phyloP scores from a whole-genome alignment of 2,797 vertebrate genomes.

The Xyrichtys novacula region DNA sequence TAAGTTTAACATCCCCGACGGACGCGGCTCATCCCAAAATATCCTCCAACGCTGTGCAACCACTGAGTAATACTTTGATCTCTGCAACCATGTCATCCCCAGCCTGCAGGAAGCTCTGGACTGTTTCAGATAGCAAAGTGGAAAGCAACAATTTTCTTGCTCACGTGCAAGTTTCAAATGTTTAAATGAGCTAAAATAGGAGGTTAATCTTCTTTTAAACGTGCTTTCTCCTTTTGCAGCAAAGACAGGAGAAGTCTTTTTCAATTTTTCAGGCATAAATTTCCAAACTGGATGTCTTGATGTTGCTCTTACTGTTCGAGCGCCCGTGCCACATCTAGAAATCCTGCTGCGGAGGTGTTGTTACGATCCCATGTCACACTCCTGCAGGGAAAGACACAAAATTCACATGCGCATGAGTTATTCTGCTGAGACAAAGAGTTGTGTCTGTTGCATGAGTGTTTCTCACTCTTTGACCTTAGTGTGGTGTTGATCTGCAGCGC shows the following conservation, averaged over 20 bases:
- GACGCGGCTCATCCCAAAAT: conserved; percentile 64
- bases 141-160: conserved; percentile 60
- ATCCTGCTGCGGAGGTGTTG: conserved; percentile 90
- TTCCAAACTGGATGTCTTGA: neutral
- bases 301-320: conserved; percentile 89
- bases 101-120: conserved; percentile 61
- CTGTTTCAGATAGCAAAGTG: conserved; percentile 63
- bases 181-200: conserved; percentile 26
- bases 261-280: neutral
- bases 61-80: conserved; percentile 69
- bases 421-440: conserved; percentile 5
- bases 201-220: conserved; percentile 16
- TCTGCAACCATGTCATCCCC: conserved; percentile 64
- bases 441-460: neutral
- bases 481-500: conserved; percentile 90
- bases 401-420: conserved; percentile 5
- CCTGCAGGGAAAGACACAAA: conserved; percentile 73
- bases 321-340: conserved; percentile 91
- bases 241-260: neutral
- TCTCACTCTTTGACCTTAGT: conserved; percentile 77
- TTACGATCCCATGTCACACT: conserved; percentile 94
- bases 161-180: conserved; percentile 39
- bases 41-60: conserved; percentile 35
- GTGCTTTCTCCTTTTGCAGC: neutral
- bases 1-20: conserved; percentile 62